phyloP scores from a whole-genome alignment of 2,797 vertebrate species.

The Acropternis orthonyx region DNA sequence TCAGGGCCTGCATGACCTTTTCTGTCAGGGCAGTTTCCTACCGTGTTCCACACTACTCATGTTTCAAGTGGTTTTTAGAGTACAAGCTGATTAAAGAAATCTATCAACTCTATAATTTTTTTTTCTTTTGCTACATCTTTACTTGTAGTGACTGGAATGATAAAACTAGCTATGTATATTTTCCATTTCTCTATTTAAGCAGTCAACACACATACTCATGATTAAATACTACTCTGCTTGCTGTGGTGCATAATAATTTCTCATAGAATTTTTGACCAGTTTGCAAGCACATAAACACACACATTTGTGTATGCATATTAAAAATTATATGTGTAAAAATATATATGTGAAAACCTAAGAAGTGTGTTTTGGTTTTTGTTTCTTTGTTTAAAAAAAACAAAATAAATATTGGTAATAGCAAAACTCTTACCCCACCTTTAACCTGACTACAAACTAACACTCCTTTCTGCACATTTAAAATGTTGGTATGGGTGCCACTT shows the following conservation, averaged over 20 bases:
- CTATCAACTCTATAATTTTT: not conserved
- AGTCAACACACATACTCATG: not conserved
- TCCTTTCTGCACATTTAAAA: not conserved
- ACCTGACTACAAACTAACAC: not conserved
- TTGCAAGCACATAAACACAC: accelerated
- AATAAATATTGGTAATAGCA: not conserved
- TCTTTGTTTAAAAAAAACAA: not conserved
- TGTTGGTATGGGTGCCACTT: not conserved
- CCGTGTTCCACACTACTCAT: not conserved
- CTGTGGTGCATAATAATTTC: not conserved
- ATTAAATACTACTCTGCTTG: not conserved
- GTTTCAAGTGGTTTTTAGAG: not conserved
- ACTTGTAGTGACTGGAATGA: not conserved
- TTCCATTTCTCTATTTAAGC: not conserved
- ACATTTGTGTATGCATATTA: not conserved
- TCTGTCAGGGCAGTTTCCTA: not conserved
- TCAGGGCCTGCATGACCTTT: not conserved
- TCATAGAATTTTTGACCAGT: not conserved
- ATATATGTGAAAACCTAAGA: not conserved
- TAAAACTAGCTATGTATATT: not conserved
- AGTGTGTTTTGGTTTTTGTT: not conserved
- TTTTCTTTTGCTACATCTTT: not conserved
- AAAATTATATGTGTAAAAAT: not conserved
- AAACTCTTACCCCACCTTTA: not conserved
- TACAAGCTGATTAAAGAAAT: not conserved